Evolutionary conservation across 2,888 invertebrate species (phyloP).

Genomic region (Meta bourneti): DNA sequence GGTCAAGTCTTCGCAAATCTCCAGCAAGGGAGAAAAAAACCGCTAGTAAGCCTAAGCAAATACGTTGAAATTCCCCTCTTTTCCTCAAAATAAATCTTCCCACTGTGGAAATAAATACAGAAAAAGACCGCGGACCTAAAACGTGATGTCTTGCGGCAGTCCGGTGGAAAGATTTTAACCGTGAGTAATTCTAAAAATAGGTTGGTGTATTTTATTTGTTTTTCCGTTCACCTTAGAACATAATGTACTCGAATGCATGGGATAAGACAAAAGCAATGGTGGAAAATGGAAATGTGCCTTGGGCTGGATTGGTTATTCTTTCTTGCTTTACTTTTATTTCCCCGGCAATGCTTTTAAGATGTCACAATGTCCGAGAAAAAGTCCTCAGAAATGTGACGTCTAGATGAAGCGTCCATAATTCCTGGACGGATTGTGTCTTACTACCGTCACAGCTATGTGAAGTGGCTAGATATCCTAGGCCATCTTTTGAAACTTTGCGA

Average conservation of each 20-base stretch:
- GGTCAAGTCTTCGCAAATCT: not conserved
- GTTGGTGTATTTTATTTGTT: not conserved
- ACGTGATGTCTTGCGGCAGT: conserved; percentile 33
- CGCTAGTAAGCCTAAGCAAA: not conserved
- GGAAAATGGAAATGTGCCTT: conserved; percentile 44
- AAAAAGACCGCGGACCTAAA: not conserved
- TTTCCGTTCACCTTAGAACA: not conserved
- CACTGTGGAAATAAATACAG: not conserved
- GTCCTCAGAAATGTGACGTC: conserved; percentile 5
- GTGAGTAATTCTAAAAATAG: not conserved
- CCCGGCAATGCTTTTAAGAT: conserved; percentile 59
- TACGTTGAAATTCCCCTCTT: not conserved
- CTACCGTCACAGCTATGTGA: no score
- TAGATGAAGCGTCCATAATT: not conserved
- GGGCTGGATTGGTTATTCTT: conserved; percentile 37
- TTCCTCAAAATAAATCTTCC: not conserved
- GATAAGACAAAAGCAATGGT: conserved; percentile 28
- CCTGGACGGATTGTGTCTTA: not conserved
- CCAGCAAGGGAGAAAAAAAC: not conserved
- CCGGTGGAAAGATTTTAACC: conserved; percentile 7
- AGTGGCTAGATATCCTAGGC: no score
- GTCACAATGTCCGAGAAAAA: conserved; percentile 24
- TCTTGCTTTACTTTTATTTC: not conserved
- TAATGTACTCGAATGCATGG: not conserved
- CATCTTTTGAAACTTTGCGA: no score